These are phyloP conservation scores for Macrotus californicus DNA, from an alignment of 2,113 vertebrate genomes.

Conservation along the genomic window DNA sequence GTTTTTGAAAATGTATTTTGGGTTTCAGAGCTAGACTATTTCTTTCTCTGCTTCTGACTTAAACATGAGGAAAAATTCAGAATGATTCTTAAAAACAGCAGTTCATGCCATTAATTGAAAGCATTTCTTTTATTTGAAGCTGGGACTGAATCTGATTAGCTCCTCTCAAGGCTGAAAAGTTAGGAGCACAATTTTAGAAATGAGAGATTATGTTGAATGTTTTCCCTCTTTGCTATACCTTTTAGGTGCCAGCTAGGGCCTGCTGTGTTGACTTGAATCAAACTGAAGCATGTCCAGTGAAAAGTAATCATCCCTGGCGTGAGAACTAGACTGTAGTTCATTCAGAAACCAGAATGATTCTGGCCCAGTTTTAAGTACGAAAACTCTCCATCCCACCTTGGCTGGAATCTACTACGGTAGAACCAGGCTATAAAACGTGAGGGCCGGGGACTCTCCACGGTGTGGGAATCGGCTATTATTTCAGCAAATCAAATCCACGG, in stretches of 20 bases:
- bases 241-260: conserved; percentile 2
- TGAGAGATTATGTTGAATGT: conserved; percentile 36
- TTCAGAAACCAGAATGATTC: conserved; percentile 50
- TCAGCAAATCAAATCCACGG: not conserved
- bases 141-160: not conserved
- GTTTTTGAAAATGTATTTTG: conserved; percentile 27
- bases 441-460: not conserved
- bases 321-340: conserved; percentile 44
- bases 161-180: conserved; percentile 27
- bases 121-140: conserved; percentile 32
- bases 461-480: conserved; percentile 24
- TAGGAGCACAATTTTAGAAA: conserved; percentile 37
- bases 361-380: conserved; percentile 49
- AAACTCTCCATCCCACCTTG: conserved; percentile 60
- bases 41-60: conserved; percentile 18
- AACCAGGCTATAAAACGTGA: conserved; percentile 35
- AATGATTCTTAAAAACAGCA: conserved; percentile 3
- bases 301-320: conserved; percentile 34
- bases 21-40: conserved; percentile 29
- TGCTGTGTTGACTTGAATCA: conserved; percentile 33
- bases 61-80: conserved; percentile 29
- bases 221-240: conserved; percentile 2
- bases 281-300: conserved; percentile 8
- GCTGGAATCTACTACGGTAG: conserved; percentile 13
- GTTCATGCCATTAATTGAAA: conserved; percentile 1